Evolutionary conservation across 2,797 vertebrate genomes (phyloP).

Genomic region (Helarctos malayanus): DNA sequence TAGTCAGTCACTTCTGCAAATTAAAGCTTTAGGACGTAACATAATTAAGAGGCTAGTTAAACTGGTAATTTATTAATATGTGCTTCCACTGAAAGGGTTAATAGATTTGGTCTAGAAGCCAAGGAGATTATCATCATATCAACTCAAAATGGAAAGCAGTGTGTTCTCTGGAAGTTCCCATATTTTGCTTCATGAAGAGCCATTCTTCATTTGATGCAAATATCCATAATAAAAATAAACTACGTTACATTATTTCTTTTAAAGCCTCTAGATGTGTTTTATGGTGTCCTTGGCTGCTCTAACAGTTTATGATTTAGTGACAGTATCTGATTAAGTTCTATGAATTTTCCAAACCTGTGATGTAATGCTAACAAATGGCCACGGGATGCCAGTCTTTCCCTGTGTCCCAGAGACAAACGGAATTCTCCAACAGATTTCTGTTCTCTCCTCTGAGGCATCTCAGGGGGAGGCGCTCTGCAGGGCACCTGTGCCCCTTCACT

Average conservation of each 20-base stretch:
- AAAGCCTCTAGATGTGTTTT: background rate
- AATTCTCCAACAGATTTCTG: background rate
- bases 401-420: background rate
- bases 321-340: too few species aligned
- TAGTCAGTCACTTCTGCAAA: background rate
- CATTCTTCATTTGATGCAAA: background rate
- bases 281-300: background rate
- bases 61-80: background rate
- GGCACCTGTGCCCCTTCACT: accelerated
- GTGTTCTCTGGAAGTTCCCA: background rate
- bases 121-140: background rate
- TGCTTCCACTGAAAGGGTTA: background rate
- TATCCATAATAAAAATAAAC: background rate
- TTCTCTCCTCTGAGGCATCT: background rate
- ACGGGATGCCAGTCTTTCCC: conserved; percentile 73
- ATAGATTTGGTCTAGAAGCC: background rate
- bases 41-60: background rate
- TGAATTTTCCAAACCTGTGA: background rate
- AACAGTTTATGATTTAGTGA: background rate
- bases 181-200: background rate
- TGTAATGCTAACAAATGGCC: conserved; percentile 47
- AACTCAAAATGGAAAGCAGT: background rate
- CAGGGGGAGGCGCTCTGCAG: background rate
- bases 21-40: background rate
- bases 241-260: background rate